Evolutionary conservation across 92 coral and sea anemone species (phyloP).

Genomic region (Pocillopora meandrina): DNA sequence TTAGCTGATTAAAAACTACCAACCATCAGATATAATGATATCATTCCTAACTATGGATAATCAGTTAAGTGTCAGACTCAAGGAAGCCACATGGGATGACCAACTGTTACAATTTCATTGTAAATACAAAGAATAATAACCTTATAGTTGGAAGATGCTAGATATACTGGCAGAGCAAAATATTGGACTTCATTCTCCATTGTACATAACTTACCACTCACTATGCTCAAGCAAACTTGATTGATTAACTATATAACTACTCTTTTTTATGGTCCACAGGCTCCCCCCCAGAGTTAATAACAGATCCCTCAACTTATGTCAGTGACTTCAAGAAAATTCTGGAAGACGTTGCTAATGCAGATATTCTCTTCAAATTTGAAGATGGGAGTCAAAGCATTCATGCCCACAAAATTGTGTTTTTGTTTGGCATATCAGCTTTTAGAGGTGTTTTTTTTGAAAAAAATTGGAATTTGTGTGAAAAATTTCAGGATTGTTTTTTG

Average conservation of each 20-base stretch:
- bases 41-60: too few relatives aligned
- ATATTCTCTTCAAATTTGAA: constrained; percentile 55
- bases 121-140: too few relatives aligned
- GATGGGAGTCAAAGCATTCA: constrained; percentile 54
- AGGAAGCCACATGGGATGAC: too few relatives aligned
- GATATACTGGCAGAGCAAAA: too few relatives aligned
- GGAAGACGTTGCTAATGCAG: constrained; percentile 40
- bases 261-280: constrained; percentile 23
- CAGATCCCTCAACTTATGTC: constrained; percentile 46
- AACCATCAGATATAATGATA: too few relatives aligned
- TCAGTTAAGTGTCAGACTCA: too few relatives aligned
- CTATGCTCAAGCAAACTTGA: neutral
- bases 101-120: too few relatives aligned
- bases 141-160: too few relatives aligned
- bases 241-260: neutral
- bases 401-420: constrained; percentile 70
- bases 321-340: constrained; percentile 51
- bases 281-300: constrained; percentile 46
- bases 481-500: constrained; percentile 7
- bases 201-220: neutral
- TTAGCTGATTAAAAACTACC: too few relatives aligned
- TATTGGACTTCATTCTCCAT: neutral
- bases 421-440: constrained; percentile 52
- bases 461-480: neutral
- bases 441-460: constrained; percentile 31